Evolutionary conservation across 2,113 vertebrate species (phyloP), one percentile per base, ranked within the genome.

Genomic region (Grallaria varia): DNA sequence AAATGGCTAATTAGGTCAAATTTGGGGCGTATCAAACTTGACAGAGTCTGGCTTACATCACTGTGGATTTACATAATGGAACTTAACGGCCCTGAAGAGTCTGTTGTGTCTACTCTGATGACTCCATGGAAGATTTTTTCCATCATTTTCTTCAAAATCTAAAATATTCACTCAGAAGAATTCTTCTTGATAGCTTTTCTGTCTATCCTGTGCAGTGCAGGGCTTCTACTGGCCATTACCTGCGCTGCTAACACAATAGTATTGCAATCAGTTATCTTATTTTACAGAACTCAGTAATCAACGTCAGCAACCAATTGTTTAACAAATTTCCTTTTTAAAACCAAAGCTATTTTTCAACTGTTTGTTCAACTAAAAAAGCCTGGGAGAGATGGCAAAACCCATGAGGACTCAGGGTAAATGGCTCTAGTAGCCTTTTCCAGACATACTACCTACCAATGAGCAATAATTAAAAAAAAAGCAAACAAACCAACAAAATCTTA

Each of bases 1-100:
- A 94, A 97, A 93, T 94, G 93, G 96, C 83, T 96, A 97, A 97
- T 96, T 94, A 96, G 92, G 96, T 96, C 96, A 96, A 90, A 93
- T 94, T 93, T 96, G 88, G 95, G 96, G 92, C 80, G 25, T 90
- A 92, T 93, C 83, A 96, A 96, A 87, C 92, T 78, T 96, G 93
- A 96, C 96, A 95, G 83, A 87, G 88, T 87, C 90, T 96, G 92
- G 56, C 83, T 96, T 93, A 89, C 95, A 93, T 96, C 92, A 89
- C 73, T 3, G 17, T 68, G 73, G 86, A 97, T 97, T 97, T 96
- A 96, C 93, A 96, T 96, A 97, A 95, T 95, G 92, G 95, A 94
- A 94, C 86, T 96, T 89, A 96, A 82, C 60, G 2, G 93, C 5
- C 9, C 90, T 96, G 96, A 94, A 93, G 89, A 95, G 86, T 50